These are phyloP conservation scores for Hyperoodon ampullatus DNA, from an alignment of 2,113 vertebrate species.

Conservation along the genomic window DNA sequence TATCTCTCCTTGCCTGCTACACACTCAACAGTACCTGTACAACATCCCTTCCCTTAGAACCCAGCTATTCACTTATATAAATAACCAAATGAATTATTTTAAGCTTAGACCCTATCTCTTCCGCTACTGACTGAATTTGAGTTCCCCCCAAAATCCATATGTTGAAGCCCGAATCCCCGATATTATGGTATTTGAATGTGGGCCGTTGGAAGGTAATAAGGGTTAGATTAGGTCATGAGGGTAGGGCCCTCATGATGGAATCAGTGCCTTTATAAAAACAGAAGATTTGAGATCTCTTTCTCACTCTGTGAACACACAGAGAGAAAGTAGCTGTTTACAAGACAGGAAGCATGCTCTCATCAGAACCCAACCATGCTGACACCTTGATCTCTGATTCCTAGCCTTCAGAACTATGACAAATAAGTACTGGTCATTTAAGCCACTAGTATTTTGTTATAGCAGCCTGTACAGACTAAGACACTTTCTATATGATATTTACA, in stretches of 20 bases:
- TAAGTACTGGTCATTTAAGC: background rate
- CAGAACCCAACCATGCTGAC: background rate
- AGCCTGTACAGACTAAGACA: background rate
- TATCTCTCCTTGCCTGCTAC: background rate
- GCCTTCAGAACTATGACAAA: background rate
- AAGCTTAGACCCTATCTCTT: background rate
- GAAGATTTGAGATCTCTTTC: background rate
- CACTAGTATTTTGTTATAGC: background rate
- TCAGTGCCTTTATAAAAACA: background rate
- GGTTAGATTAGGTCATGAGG: background rate
- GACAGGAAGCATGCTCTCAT: too few species aligned
- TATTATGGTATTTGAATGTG: background rate
- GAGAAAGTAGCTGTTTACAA: background rate
- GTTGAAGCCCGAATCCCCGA: background rate
- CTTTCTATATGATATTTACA: background rate
- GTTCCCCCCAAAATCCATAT: background rate
- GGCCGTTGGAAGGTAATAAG: background rate
- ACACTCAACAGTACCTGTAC: background rate
- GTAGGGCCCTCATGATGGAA: background rate
- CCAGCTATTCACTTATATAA: background rate
- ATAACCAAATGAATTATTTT: background rate
- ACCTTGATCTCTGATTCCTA: background rate
- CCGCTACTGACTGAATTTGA: background rate
- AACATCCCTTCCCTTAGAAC: background rate
- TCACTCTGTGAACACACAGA: background rate